A percentile compares a stretch with the other conserved stretches of the same genome.
phyloP scores from a whole-genome alignment of 2,113 vertebrate species.

The Phyllostomus hastatus region DNA sequence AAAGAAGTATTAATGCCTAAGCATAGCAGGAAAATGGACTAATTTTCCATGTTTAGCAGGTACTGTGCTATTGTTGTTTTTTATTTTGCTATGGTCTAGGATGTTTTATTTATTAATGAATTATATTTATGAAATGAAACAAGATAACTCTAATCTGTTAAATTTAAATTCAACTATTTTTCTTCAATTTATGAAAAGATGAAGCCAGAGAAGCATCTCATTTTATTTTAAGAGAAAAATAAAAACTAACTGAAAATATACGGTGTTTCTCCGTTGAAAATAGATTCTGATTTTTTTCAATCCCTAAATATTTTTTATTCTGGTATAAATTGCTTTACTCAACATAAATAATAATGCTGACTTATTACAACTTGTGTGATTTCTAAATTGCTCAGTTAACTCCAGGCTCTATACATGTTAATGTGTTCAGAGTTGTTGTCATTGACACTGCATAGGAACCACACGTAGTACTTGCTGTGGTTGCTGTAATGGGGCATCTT shows the following conservation, averaged over 20 bases:
- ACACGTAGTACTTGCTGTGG: background rate
- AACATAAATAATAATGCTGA: background rate
- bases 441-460: background rate
- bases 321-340: background rate
- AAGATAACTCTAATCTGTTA: background rate
- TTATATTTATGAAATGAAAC: background rate
- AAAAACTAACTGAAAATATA: background rate
- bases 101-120: constrained; percentile 24
- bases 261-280: background rate
- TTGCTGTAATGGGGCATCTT: background rate
- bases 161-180: background rate
- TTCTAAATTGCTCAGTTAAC: background rate
- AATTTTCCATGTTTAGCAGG: background rate
- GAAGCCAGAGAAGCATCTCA: background rate
- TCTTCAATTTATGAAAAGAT: background rate
- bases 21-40: background rate
- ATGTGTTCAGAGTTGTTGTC: background rate
- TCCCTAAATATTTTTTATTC: background rate
- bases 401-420: background rate
- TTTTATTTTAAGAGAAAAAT: background rate
- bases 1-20: background rate
- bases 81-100: background rate
- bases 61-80: background rate
- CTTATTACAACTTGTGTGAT: background rate
- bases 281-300: background rate